Conservation (phyloP, 1,140 invertebrate species). For the Galleria mellonella region DNA sequence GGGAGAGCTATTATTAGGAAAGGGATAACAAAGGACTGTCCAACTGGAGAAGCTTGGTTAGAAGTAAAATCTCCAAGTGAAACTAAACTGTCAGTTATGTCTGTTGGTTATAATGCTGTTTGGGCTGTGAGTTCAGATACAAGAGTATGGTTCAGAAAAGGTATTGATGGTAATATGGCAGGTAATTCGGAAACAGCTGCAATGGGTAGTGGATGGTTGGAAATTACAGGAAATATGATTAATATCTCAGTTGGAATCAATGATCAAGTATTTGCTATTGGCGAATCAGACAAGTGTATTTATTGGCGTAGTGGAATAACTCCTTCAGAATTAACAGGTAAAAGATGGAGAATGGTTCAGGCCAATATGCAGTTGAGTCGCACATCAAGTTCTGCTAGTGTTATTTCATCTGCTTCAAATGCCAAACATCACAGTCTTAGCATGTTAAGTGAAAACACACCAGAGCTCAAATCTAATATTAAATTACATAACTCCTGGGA, state of each 20-base stretch:
- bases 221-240: conserved; percentile 89
- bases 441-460: conserved; percentile 54
- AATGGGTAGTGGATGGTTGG: conserved; percentile 86
- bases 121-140: conserved; percentile 91
- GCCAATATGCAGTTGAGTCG: conserved; percentile 86
- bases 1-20: conserved; percentile 87
- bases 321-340: conserved; percentile 86
- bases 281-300: conserved; percentile 82
- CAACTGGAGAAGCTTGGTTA: conserved; percentile 86
- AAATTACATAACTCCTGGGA: conserved; percentile 67
- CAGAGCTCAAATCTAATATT: conserved; percentile 55
- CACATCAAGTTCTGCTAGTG: conserved; percentile 82
- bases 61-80: conserved; percentile 83
- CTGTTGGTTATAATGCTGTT: conserved; percentile 88
- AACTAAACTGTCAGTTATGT: conserved; percentile 83
- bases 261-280: conserved; percentile 83
- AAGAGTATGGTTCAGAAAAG: conserved; percentile 92
- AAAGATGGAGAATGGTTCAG: conserved; percentile 87
- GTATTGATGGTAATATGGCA: conserved; percentile 82
- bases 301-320: conserved; percentile 88
- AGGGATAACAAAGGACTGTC: conserved; percentile 83
- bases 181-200: conserved; percentile 82
- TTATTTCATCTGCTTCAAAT: conserved; percentile 61
- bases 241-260: conserved; percentile 88
- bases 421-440: conserved; percentile 65